Evolutionary conservation across 2,888 invertebrate genomes (phyloP).

Genomic region (Aricia artaxerxes): DNA sequence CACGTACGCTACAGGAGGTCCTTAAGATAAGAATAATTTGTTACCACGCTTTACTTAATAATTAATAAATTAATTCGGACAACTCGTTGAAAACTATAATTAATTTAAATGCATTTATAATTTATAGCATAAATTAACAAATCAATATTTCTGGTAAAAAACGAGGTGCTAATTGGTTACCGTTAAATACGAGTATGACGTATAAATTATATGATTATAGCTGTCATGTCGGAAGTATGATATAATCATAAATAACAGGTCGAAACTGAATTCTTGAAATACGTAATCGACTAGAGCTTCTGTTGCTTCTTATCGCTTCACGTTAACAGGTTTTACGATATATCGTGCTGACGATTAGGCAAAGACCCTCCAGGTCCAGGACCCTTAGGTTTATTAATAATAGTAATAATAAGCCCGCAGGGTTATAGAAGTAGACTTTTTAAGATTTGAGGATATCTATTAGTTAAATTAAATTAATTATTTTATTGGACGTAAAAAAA

Average conservation of each 20-base stretch:
- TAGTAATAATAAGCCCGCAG: too few relatives aligned
- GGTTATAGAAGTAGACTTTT: too few relatives aligned
- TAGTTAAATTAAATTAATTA: too few relatives aligned
- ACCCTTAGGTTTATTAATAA: too few relatives aligned
- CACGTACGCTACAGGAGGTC: not conserved
- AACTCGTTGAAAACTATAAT: not conserved
- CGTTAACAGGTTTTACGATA: not conserved
- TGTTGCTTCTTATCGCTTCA: not conserved
- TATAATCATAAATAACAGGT: not conserved
- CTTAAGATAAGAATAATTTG: conserved; percentile 12
- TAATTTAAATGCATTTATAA: conserved; percentile 22
- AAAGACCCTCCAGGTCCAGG: too few relatives aligned
- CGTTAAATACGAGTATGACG: conserved; percentile 13
- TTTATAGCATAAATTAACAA: conserved; percentile 3
- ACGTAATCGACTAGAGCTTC: not conserved
- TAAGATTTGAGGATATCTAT: too few relatives aligned
- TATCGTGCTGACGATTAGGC: too few relatives aligned
- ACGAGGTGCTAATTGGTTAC: not conserved
- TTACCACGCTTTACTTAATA: not conserved
- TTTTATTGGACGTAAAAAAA: too few relatives aligned
- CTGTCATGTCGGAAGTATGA: conserved; percentile 9
- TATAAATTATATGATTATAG: conserved; percentile 17
- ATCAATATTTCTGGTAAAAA: conserved; percentile 18
- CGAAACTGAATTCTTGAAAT: conserved; percentile 10
- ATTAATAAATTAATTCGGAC: conserved; percentile 22